Conservation (phyloP, 2,888 invertebrate species). For the Brassicogethes aeneus region DNA sequence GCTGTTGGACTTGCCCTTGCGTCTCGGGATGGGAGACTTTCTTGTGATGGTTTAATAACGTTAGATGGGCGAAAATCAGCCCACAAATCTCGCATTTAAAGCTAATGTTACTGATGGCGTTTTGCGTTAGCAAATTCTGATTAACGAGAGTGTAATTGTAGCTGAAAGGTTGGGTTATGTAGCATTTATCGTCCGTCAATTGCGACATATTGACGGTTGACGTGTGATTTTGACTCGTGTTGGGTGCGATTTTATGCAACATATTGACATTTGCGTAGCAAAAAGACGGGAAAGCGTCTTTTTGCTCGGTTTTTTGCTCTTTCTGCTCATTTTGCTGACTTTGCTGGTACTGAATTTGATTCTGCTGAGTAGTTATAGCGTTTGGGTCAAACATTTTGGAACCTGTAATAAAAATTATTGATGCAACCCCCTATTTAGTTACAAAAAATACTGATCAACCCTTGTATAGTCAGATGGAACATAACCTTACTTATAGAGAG, state of each 20-base stretch:
- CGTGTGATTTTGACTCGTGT: constrained; percentile 28
- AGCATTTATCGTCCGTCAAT: constrained; percentile 61
- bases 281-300: constrained; percentile 57
- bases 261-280: constrained; percentile 61
- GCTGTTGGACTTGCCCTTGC: constrained; percentile 34
- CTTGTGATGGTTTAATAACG: constrained; percentile 78
- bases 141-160: constrained; percentile 76
- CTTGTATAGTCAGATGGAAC: no score
- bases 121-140: constrained; percentile 76
- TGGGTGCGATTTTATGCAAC: constrained; percentile 52
- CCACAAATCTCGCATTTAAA: constrained; percentile 86
- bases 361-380: constrained; percentile 39
- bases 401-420: constrained; percentile 2
- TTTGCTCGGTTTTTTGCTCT: constrained; percentile 27
- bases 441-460: no score
- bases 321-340: constrained; percentile 33
- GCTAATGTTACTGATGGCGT: constrained; percentile 70
- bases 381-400: constrained; percentile 42
- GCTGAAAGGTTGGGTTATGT: constrained; percentile 65
- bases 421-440: not conserved
- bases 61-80: constrained; percentile 74
- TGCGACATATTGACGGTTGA: constrained; percentile 62
- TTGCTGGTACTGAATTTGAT: constrained; percentile 28
- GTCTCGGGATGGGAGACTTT: constrained; percentile 63
- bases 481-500: no score